Evolutionary conservation across 1,140 invertebrate genomes (phyloP).

Genomic region (Papilio xuthus): DNA sequence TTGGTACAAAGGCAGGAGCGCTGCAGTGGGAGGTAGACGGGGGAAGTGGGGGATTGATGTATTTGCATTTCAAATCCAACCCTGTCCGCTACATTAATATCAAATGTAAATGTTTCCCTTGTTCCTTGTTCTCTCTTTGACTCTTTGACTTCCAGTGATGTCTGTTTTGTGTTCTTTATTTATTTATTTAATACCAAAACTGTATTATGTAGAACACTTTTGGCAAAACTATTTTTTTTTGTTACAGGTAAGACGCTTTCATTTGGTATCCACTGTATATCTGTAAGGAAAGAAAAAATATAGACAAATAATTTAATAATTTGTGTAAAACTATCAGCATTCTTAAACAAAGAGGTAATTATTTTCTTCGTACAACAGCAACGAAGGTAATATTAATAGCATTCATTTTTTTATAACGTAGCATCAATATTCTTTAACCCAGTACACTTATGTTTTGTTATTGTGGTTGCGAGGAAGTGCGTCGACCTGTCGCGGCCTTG

Average conservation of each 20-base stretch:
- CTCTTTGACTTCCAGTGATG: background rate
- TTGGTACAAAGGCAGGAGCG: background rate
- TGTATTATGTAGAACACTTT: background rate
- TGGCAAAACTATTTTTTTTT: background rate
- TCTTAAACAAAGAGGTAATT: too few species aligned
- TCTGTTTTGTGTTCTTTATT: background rate
- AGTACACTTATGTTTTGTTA: background rate
- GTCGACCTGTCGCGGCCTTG: background rate
- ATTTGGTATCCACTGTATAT: background rate
- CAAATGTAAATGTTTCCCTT: background rate
- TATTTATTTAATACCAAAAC: background rate
- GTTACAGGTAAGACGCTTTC: conserved; percentile 11
- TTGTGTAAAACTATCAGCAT: too few species aligned
- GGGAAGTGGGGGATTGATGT: background rate
- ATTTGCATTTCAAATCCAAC: conserved; percentile 17
- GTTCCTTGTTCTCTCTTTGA: background rate
- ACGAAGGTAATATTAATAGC: background rate
- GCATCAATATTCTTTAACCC: background rate
- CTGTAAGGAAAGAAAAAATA: background rate
- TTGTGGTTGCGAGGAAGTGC: background rate
- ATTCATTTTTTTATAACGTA: background rate
- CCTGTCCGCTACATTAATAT: background rate
- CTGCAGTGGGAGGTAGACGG: background rate
- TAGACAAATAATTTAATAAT: too few species aligned
- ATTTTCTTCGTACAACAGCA: background rate